Base-by-base conservation (phyloP, 2,113 vertebrate genomes). In the Tapirus terrestris region DNA sequence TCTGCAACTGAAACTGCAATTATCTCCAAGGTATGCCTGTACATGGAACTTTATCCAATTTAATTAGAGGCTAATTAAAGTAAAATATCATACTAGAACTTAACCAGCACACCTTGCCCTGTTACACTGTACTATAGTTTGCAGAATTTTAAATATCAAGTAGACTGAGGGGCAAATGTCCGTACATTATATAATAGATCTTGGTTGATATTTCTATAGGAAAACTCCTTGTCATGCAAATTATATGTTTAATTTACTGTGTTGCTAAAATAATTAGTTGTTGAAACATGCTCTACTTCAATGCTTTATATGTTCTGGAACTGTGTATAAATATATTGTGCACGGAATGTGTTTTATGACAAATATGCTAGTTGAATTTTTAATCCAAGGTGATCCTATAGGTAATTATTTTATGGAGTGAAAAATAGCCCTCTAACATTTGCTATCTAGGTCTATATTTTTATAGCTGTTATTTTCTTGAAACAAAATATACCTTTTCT, bases 391-490 rank as follows among this genome's bases (percentile, higher is more conserved):
- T 79, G 60, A 89, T 9, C 27, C 5, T 72, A 25, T 60, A 81
- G 17, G 25, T 33, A 77, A 89, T 94, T 85, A 82, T 77, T 80
- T 72, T 76, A 82, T 48, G 11, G 2, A 53, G 51, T 79, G 1
- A 61, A 93, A 77, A 75, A 36, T 48, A 60, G 8, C 23, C 12
- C 56, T 90, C 31, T 89, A 67, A 73, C 4, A 89, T 91, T 85
- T 92, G 21, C 16, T 94, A 0, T 68, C 72, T 85, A 83, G 67
- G 60, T 76, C 16, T 93, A 31, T 82, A 61, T 73, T 87, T 95
- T 85, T 25, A 96, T 72, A 85, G 10, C 60, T 94, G 21, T 65
- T 95, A 25, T 65, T 94, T 27, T 97, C 72, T 91, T 94, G 33
- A 82, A 96, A 82, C 4, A 82, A 85, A 85, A 5, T 8, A 75